A percentile compares a stretch with the other conserved stretches of the same genome.
Evolutionary conservation across 2,797 vertebrate genomes (phyloP).

Genomic region (Enteromius thamalakanensis): DNA sequence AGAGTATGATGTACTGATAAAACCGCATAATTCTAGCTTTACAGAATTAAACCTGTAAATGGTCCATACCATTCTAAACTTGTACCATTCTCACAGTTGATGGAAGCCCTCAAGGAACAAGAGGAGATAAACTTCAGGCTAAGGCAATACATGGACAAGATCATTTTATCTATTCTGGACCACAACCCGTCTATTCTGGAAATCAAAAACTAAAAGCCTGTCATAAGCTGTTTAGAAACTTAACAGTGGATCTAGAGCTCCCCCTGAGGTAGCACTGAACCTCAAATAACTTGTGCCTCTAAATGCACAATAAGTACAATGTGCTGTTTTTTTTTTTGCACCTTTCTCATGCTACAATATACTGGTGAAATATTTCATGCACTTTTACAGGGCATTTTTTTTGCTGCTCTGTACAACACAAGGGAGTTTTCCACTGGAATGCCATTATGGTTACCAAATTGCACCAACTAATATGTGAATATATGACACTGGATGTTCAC

Average conservation of each 20-base stretch:
- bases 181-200: constrained; percentile 97
- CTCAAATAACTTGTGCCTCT: constrained; percentile 22
- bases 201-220: constrained; percentile 87
- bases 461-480: constrained; percentile 13
- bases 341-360: constrained; percentile 16
- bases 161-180: constrained; percentile 95
- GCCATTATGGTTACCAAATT: constrained; percentile 30
- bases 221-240: constrained; percentile 43
- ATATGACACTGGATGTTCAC: constrained; percentile 20
- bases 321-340: constrained; percentile 17
- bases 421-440: constrained; percentile 43
- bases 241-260: constrained; percentile 49
- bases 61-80: not conserved
- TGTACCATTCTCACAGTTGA: constrained; percentile 79
- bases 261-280: constrained; percentile 61
- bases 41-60: too few species aligned
- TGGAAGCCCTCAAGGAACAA: constrained; percentile 97
- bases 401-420: constrained; percentile 25
- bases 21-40: not conserved
- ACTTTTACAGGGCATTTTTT: constrained; percentile 46
- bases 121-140: constrained; percentile 95
- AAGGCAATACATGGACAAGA: constrained; percentile 99
- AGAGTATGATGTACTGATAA: not conserved
- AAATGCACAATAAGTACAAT: constrained; percentile 31
- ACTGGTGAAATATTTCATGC: constrained; percentile 61